phyloP scores from a whole-genome alignment of 2,797 vertebrate species.

The Gymnodraco acuticeps region DNA sequence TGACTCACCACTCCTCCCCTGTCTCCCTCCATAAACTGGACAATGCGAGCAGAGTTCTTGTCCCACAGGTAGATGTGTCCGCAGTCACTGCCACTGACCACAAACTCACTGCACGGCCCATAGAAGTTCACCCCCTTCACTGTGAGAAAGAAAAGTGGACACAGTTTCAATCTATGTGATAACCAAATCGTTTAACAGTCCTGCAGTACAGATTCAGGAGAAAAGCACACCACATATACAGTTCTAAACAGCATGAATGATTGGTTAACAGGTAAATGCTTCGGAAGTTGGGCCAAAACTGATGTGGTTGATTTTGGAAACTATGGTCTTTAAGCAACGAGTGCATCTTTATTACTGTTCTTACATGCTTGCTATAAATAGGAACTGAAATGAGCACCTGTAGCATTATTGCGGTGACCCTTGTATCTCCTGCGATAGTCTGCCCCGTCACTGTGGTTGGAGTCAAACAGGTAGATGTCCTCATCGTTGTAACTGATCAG shows the following conservation, averaged over 20 bases:
- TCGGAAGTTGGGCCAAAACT: no score
- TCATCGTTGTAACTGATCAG: slow-evolving; percentile 97
- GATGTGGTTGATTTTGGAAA: neutral
- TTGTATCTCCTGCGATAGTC: slow-evolving; percentile 93
- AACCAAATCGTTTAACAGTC: neutral
- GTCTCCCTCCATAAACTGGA: slow-evolving; percentile 98
- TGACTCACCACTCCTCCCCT: slow-evolving; percentile 94
- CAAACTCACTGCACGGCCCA: slow-evolving; percentile 95
- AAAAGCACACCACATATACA: neutral
- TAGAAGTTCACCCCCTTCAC: slow-evolving; percentile 99
- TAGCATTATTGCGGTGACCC: slow-evolving; percentile 96
- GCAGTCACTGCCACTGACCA: slow-evolving; percentile 97
- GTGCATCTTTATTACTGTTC: neutral
- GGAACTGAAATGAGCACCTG: slow-evolving; percentile 80
- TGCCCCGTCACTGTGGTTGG: slow-evolving; percentile 93
- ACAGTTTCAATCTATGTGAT: neutral
- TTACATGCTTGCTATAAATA: neutral
- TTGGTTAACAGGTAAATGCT: neutral
- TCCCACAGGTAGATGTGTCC: slow-evolving; percentile 99
- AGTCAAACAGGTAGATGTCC: slow-evolving; percentile 96
- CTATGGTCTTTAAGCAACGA: neutral
- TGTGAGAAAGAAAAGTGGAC: slow-evolving; percentile 58
- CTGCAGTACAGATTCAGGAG: neutral
- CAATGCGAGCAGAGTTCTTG: slow-evolving; percentile 93
- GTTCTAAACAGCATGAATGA: neutral